Percentiles rank a stretch among this genome's conserved stretches.
phyloP scores from a whole-genome alignment of 37 sponge, comb jelly and placozoan genomes.

The Ianthella basta region DNA sequence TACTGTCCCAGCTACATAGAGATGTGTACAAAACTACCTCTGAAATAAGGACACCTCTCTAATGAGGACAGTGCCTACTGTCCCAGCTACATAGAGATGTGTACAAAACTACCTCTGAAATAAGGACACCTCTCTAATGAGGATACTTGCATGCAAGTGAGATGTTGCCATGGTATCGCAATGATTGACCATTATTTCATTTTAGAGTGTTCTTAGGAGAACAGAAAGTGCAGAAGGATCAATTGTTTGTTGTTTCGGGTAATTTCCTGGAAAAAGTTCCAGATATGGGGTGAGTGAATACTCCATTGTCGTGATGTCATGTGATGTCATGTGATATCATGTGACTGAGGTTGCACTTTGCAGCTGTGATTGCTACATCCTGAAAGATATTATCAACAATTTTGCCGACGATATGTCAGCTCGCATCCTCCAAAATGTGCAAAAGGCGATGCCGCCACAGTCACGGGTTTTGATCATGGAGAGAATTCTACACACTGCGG shows the following conservation, averaged over 20 bases:
- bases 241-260: slow-evolving; percentile 53
- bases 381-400: slow-evolving; percentile 80
- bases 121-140: too few relatives aligned
- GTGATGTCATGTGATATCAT: not conserved
- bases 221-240: slow-evolving; percentile 1
- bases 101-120: too few relatives aligned
- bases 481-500: slow-evolving; percentile 68
- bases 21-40: too few relatives aligned
- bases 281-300: slow-evolving; percentile 47
- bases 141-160: too few relatives aligned
- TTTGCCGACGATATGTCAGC: slow-evolving; percentile 74
- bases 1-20: too few relatives aligned
- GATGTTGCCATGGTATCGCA: too few relatives aligned
- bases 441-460: slow-evolving; percentile 26
- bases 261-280: slow-evolving; percentile 67
- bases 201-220: slow-evolving; percentile 36
- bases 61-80: too few relatives aligned
- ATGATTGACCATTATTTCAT: not conserved
- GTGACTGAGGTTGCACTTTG: not conserved
- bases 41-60: too few relatives aligned
- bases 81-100: too few relatives aligned
- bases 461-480: slow-evolving; percentile 63
- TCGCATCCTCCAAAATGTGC: slow-evolving; percentile 57
- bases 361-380: slow-evolving; percentile 82
- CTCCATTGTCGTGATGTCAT: not conserved